These are phyloP conservation scores for Solenopsis fugax DNA, from an alignment of 1,140 invertebrate genomes.

Conservation along the genomic window DNA sequence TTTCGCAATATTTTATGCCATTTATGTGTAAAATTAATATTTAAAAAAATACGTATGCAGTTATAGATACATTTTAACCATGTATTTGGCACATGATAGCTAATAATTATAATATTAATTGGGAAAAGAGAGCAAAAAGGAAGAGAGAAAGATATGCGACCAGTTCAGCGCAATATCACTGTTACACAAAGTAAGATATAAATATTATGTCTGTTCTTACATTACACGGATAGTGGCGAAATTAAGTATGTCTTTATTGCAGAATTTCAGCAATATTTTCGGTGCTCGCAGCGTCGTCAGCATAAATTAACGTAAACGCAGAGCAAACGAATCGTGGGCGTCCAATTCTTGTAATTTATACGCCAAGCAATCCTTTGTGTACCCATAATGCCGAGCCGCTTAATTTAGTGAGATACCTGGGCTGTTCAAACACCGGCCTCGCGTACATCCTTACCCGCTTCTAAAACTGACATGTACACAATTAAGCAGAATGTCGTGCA, in stretches of 20 bases:
- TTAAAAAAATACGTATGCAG: neutral
- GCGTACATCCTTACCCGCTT: neutral
- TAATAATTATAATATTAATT: neutral
- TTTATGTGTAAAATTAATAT: neutral
- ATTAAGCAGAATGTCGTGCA: conserved; percentile 22
- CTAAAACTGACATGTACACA: conserved; percentile 15
- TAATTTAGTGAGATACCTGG: conserved; percentile 46
- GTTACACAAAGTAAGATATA: neutral
- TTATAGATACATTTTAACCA: neutral
- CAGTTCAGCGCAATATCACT: neutral
- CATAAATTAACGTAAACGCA: conserved; percentile 27
- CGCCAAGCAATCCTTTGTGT: conserved; percentile 39
- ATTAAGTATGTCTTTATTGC: conserved; percentile 11
- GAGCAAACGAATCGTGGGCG: conserved; percentile 7
- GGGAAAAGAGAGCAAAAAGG: neutral
- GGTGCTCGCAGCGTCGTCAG: neutral
- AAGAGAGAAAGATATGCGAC: neutral
- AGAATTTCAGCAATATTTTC: conserved; percentile 7
- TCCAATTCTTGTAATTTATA: conserved; percentile 57
- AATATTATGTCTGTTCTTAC: neutral
- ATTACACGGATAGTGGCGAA: neutral
- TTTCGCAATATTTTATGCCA: neutral
- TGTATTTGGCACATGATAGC: neutral
- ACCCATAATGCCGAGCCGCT: conserved; percentile 47
- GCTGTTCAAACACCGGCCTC: conserved; percentile 26